Evolutionary conservation across 2,797 vertebrate genomes (phyloP).

Genomic region (Apogon talboti): DNA sequence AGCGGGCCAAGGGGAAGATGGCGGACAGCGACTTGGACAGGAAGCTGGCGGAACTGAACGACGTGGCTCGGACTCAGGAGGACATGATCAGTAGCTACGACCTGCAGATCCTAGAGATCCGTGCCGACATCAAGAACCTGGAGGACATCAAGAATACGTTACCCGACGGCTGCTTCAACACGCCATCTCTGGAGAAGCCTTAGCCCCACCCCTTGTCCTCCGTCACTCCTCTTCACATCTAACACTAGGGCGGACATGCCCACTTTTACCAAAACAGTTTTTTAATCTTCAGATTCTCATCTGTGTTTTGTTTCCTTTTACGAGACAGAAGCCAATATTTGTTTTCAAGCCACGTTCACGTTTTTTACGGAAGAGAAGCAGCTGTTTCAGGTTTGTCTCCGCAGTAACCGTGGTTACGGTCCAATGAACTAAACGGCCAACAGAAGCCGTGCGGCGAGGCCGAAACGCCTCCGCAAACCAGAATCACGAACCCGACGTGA

Average conservation of each 20-base stretch:
- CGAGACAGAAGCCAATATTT: constrained; percentile 43
- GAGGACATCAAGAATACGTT: constrained; percentile 96
- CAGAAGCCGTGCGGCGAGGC: constrained; percentile 41
- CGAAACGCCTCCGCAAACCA: constrained; percentile 37
- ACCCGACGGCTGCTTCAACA: constrained; percentile 96
- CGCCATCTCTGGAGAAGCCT: constrained; percentile 92
- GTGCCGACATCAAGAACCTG: constrained; percentile 93
- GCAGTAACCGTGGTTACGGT: constrained; percentile 29
- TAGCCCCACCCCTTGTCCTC: constrained; percentile 72
- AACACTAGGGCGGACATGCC: constrained; percentile 72
- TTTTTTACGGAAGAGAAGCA: constrained; percentile 58
- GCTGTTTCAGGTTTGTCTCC: constrained; percentile 33
- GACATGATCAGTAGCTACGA: constrained; percentile 92
- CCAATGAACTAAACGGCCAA: constrained; percentile 52
- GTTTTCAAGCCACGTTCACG: constrained; percentile 29
- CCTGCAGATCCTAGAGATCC: constrained; percentile 92
- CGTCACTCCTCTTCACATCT: constrained; percentile 68
- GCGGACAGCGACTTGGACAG: constrained; percentile 87
- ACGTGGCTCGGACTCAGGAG: constrained; percentile 89
- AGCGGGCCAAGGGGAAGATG: constrained; percentile 92
- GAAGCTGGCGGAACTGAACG: constrained; percentile 91
- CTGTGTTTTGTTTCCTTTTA: constrained; percentile 40
- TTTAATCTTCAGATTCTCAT: constrained; percentile 45
- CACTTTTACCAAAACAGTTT: constrained; percentile 78
- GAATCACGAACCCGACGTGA: constrained; percentile 76